Evolutionary conservation across 2,797 vertebrate species (phyloP).

Genomic region (Sebastes itinus): DNA sequence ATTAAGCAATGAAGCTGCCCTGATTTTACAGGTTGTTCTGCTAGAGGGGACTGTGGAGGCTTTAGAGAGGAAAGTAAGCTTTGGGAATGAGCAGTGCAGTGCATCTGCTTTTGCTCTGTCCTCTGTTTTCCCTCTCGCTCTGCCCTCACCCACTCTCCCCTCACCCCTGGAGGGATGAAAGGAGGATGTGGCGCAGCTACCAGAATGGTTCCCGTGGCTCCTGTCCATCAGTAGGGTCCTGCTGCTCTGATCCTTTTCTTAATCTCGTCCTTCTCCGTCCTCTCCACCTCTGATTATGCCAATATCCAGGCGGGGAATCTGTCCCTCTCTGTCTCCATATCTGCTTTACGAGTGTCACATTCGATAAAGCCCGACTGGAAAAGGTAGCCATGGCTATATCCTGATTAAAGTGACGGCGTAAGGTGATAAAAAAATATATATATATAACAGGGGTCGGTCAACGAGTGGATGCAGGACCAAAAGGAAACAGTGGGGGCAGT

Average conservation of each 20-base stretch:
- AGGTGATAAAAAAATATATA: slow-evolving; percentile 9
- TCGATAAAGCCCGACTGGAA: slow-evolving; percentile 24
- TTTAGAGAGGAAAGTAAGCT: slow-evolving; percentile 6
- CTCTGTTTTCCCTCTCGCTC: neutral
- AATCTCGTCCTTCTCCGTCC: slow-evolving; percentile 46
- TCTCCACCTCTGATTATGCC: slow-evolving; percentile 36
- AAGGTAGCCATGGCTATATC: slow-evolving; percentile 5
- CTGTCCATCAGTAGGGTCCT: slow-evolving; percentile 32
- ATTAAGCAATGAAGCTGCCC: slow-evolving; percentile 20
- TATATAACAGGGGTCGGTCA: neutral
- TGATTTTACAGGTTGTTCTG: slow-evolving; percentile 11
- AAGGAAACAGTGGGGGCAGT: neutral
- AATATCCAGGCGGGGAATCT: slow-evolving; percentile 25
- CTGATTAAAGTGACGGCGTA: slow-evolving; percentile 43
- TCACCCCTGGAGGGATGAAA: slow-evolving; percentile 29
- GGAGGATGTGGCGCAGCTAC: slow-evolving; percentile 1
- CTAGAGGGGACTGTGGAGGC: neutral
- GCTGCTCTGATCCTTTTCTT: slow-evolving; percentile 40
- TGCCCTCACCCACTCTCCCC: neutral
- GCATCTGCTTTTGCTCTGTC: slow-evolving; percentile 7
- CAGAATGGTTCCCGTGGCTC: slow-evolving; percentile 27
- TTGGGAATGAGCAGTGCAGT: slow-evolving; percentile 11
- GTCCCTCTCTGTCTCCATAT: slow-evolving; percentile 14
- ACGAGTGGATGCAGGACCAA: neutral
- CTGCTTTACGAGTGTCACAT: slow-evolving; percentile 40